A percentile compares a stretch with the other conserved stretches of the same genome.
phyloP scores from a whole-genome alignment of 92 coral and sea anemone species.

The Phymanthus crucifer region DNA sequence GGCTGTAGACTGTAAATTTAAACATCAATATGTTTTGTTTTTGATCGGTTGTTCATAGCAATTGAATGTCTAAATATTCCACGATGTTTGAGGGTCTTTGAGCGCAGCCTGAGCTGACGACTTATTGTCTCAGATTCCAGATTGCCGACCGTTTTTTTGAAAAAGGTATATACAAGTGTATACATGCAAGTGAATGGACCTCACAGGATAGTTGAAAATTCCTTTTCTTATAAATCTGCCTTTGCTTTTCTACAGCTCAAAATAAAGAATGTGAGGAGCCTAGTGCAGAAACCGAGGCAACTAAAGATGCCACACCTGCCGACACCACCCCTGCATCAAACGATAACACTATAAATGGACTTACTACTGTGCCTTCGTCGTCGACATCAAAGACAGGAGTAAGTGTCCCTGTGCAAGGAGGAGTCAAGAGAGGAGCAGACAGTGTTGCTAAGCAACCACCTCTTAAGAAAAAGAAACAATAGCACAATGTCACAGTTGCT shows the following conservation, averaged over 20 bases:
- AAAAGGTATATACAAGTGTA: too few species aligned
- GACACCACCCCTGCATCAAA: slow-evolving; percentile 11
- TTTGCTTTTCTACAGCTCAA: slow-evolving; percentile 4
- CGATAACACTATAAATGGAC: slow-evolving; percentile 35
- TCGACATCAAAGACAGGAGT: slow-evolving; percentile 3
- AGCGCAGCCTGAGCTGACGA: too few species aligned
- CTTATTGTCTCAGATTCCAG: too few species aligned
- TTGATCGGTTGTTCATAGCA: too few species aligned
- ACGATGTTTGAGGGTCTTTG: too few species aligned
- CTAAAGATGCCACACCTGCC: slow-evolving; percentile 11
- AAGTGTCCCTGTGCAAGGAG: slow-evolving; percentile 7
- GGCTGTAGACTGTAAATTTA: too few species aligned
- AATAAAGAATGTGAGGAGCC: slow-evolving; percentile 29
- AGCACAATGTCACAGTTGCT: background rate
- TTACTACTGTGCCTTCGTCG: background rate
- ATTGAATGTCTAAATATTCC: too few species aligned
- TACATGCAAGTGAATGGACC: too few species aligned
- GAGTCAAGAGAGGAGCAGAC: slow-evolving; percentile 33
- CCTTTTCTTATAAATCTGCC: background rate
- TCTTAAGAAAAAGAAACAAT: slow-evolving; percentile 36
- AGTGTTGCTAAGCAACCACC: slow-evolving; percentile 41
- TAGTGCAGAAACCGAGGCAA: slow-evolving; percentile 1
- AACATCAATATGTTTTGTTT: too few species aligned
- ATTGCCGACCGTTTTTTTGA: too few species aligned
- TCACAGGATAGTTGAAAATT: too few species aligned